Percentiles rank a stretch among this genome's conserved stretches.
Evolutionary conservation across 2,113 vertebrate species (phyloP).

Genomic region (Natator depressus): DNA sequence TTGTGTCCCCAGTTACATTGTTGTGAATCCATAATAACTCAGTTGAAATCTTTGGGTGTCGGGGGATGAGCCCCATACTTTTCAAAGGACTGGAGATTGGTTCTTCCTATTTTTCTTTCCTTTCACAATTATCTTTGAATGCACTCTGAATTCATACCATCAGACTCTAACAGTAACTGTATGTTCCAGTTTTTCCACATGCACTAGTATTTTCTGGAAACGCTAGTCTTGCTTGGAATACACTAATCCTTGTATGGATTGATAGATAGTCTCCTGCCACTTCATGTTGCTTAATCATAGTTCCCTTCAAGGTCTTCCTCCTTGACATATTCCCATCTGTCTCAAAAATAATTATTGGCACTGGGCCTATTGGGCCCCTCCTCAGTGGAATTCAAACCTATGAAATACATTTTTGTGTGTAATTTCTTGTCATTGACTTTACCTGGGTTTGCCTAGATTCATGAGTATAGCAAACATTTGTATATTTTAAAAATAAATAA

Average conservation of each 20-base stretch:
- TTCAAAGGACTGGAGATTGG: background rate
- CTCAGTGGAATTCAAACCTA: background rate
- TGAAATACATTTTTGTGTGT: background rate
- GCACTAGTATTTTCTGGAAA: background rate
- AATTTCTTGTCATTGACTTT: constrained; percentile 4
- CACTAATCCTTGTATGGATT: rapidly evolving
- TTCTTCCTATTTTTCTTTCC: background rate
- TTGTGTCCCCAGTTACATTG: background rate
- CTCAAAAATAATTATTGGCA: background rate
- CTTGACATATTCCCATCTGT: background rate
- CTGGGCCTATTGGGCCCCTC: background rate
- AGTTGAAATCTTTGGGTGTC: background rate
- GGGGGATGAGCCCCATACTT: background rate
- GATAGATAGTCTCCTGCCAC: background rate
- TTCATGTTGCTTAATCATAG: background rate
- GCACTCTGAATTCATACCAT: background rate
- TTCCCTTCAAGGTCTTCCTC: background rate
- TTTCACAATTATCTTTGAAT: background rate
- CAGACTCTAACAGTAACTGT: background rate
- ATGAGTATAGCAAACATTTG: background rate
- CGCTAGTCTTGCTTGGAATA: background rate
- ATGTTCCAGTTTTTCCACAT: background rate
- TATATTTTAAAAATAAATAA: background rate
- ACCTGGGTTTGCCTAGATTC: background rate
- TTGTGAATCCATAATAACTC: background rate